A percentile compares a stretch with the other conserved stretches of the same genome.
Evolutionary conservation across 2,888 invertebrate genomes (phyloP).

Genomic region (Conus canariensis): DNA sequence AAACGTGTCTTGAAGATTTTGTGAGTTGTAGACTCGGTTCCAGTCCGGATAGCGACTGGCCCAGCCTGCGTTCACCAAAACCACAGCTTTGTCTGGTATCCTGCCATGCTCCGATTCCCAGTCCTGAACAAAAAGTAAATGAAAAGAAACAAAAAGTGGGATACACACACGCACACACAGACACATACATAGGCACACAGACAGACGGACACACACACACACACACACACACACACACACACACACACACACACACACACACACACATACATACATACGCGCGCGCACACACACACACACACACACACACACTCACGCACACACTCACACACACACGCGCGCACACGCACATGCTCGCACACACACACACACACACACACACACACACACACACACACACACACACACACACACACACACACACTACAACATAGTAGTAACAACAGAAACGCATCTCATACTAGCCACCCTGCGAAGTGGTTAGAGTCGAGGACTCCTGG

Average conservation of each 20-base stretch:
- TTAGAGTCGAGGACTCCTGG: too few relatives aligned
- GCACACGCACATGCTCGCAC: too few relatives aligned
- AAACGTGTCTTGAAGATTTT: constrained; percentile 47
- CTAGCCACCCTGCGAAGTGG: too few relatives aligned
- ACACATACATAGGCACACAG: not conserved
- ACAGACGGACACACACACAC: not conserved
- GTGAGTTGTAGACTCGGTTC: constrained; percentile 54
- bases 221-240: constrained; percentile 3
- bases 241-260: constrained; percentile 19
- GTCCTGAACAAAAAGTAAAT: constrained; percentile 48
- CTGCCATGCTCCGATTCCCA: constrained; percentile 79
- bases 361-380: too few relatives aligned
- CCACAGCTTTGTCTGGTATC: constrained; percentile 78
- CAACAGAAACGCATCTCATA: too few relatives aligned
- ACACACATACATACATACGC: not conserved
- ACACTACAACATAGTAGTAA: not conserved
- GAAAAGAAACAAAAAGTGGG: too few relatives aligned
- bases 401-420: too few relatives aligned
- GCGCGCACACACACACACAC: not conserved
- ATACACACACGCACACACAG: not conserved
- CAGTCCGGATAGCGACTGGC: constrained; percentile 71
- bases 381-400: too few relatives aligned
- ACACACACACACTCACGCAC: not conserved
- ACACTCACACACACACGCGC: too few relatives aligned
- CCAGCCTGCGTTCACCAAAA: constrained; percentile 80